Evolutionary conservation across 2,113 vertebrate species (phyloP).

Genomic region (Gasterosteus aculeatus): DNA sequence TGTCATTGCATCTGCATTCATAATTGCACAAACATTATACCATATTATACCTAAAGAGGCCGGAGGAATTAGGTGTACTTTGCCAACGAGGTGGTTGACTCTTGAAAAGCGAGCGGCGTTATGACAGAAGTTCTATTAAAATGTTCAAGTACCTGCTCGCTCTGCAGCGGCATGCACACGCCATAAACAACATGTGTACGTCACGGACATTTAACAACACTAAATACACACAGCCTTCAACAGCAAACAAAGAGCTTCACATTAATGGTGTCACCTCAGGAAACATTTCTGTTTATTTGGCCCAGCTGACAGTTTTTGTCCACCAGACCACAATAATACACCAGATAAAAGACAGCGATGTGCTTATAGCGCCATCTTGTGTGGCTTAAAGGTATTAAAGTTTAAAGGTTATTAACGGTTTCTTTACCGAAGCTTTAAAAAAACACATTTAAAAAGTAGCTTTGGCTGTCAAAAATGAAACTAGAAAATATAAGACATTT

Average conservation of each 20-base stretch:
- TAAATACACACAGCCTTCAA: conserved; percentile 6
- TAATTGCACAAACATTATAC: conserved; percentile 15
- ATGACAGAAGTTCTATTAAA: conserved; percentile 44
- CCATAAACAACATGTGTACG: conserved; percentile 14
- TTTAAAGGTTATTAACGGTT: too few relatives aligned
- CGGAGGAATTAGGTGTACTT: conserved; percentile 44
- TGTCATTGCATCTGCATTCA: conserved; percentile 44
- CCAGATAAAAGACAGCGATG: neutral
- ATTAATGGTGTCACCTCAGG: conserved; percentile 15
- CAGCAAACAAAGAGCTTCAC: neutral
- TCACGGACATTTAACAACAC: conserved; percentile 63
- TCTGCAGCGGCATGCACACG: neutral
- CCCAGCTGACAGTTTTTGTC: conserved; percentile 38
- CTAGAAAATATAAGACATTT: neutral
- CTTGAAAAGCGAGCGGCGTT: conserved; percentile 24
- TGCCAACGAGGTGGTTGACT: conserved; percentile 35
- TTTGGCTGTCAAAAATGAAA: neutral
- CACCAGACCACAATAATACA: neutral
- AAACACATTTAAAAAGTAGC: neutral
- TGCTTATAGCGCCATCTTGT: conserved; percentile 60
- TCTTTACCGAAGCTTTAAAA: neutral
- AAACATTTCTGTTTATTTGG: conserved; percentile 35
- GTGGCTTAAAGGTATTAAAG: conserved; percentile 16
- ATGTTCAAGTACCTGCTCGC: neutral
- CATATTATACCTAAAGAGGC: conserved; percentile 2